Evolutionary conservation across 2,797 vertebrate genomes (phyloP).

Genomic region (Lithobates sylvaticus): DNA sequence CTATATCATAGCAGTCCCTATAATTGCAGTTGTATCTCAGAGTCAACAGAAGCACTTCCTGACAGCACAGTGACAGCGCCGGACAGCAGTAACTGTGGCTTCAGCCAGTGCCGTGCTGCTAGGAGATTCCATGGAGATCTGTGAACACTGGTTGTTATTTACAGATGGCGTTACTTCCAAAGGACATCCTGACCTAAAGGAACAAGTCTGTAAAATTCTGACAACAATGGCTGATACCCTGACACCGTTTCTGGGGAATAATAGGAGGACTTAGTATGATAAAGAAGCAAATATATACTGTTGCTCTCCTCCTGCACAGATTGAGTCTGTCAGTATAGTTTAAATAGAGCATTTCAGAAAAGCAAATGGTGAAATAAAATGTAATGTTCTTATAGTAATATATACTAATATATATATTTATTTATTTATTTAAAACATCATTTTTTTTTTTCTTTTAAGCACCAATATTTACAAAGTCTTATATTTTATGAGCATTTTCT

Average conservation of each 20-base stretch:
- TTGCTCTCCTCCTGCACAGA: not conserved
- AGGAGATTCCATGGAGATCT: slow-evolving; percentile 30
- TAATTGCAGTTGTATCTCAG: slow-evolving; percentile 12
- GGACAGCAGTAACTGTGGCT: slow-evolving; percentile 9
- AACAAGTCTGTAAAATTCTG: not conserved
- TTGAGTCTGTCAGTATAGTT: not conserved
- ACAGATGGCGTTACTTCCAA: slow-evolving; percentile 66
- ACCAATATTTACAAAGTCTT: too few relatives aligned
- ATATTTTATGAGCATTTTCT: too few relatives aligned
- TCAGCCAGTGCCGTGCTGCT: slow-evolving; percentile 62
- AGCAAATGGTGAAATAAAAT: too few relatives aligned
- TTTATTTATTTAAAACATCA: too few relatives aligned
- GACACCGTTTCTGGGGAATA: slow-evolving; percentile 9
- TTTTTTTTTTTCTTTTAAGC: too few relatives aligned
- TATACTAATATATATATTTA: not conserved
- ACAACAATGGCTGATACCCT: not conserved
- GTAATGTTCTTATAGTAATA: not conserved
- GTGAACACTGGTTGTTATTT: slow-evolving; percentile 46
- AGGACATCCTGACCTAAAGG: slow-evolving; percentile 64
- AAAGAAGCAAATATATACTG: not conserved
- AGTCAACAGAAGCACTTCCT: slow-evolving; percentile 29
- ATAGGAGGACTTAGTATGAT: not conserved
- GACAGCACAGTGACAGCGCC: slow-evolving; percentile 23
- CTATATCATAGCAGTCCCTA: not conserved
- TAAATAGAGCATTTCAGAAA: not conserved